Base-by-base conservation (phyloP, 2,113 vertebrate genomes). In the Oxyura jamaicensis region DNA sequence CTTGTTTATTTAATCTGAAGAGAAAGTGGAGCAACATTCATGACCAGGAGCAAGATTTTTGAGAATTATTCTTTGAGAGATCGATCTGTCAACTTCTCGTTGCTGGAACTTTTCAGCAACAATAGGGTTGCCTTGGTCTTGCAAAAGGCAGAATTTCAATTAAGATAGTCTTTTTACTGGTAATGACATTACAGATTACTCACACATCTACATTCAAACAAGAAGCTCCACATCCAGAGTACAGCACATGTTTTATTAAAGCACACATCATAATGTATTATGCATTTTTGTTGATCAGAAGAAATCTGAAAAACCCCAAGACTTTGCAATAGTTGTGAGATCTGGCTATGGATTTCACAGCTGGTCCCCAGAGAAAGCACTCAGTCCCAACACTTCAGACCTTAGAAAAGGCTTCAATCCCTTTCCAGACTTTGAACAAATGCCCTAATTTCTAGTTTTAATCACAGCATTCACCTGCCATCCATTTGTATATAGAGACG, bases 401-500 rank as follows among this genome's bases (percentile, higher is more conserved):
- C 65, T 83, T 35, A 53, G 59, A 13, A 55, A 63, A 83, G 33
- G 25, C n/a, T 59, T 85, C 48, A 26, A 46, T 15, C 23, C 42
- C 35, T 26, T 79, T 44, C 58, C 53, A 93, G 62, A 44, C 63
- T 35, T 21, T 2, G 36, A 93, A 68, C 35, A 80, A 95, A 53
- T 1, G 13, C 46, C 25, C 22, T 80, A 0, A 0, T 83, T 62
- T 68, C 72, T 17, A 35, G 75, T 59, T 81, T 83, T 41, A 81
- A 22, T 58, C 29, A 26, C 2, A 10, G 50, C 39, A 44, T 67
- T 69, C 59, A 69, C 41, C 41, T 73, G 63, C 19, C 46, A 19
- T n/a, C 35, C 26, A 4, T 5, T 6, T 36, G 52, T 44, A 55
- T 50, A 28, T 0, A 41, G 78, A 81, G 63, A 74, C 0, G 0